Evolutionary conservation across 2,797 vertebrate species (phyloP), one percentile per base, ranked within the genome.

Genomic region (Pangasius djambal): DNA sequence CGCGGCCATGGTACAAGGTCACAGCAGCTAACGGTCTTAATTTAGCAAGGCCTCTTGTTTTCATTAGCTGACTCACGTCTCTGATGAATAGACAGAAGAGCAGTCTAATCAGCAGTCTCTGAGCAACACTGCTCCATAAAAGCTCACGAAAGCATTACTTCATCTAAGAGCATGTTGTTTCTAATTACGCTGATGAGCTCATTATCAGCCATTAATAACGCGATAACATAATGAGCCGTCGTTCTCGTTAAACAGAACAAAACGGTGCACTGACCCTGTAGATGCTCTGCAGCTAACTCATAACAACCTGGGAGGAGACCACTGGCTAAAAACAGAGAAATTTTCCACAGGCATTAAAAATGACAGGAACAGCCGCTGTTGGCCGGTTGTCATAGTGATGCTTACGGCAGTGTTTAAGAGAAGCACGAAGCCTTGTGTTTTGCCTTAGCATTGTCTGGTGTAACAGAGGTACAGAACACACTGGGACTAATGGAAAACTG

Each of bases 11-110:
- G 90, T 91, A 90, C 91, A 93, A 91, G 91, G 83, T 2, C 87
- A 93, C 92, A 88, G 88, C 70, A 91, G 92, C 28, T 57, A 86
- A 88, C 92, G 75, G 81, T 72, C 91, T 94, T 94, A 95, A 94
- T 94, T 94, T 95, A 96, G 95, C 94, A 86, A 75, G 40, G 88
- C 87, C 89, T 93, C 92, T 89, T 93, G 78, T 92, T 93, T 92
- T 95, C 95, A 96, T 96, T 96, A 48, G 88, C 70, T 79, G 90
- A 84, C 90, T 91, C 92, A 93, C 91, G 90, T 90, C 84, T 77
- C 86, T 93, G 89, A 90, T 91, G 48, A 48, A 48, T 89, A 89
- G 90, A 88, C 85, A 91, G 90, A 90, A 91, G 89, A 89, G 86
- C 48, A 86, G 85, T 86, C 83, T 72, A 88, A 87, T 91, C 86